Conservation (phyloP, 2,888 invertebrate genomes). For the Rutpela maculata region DNA sequence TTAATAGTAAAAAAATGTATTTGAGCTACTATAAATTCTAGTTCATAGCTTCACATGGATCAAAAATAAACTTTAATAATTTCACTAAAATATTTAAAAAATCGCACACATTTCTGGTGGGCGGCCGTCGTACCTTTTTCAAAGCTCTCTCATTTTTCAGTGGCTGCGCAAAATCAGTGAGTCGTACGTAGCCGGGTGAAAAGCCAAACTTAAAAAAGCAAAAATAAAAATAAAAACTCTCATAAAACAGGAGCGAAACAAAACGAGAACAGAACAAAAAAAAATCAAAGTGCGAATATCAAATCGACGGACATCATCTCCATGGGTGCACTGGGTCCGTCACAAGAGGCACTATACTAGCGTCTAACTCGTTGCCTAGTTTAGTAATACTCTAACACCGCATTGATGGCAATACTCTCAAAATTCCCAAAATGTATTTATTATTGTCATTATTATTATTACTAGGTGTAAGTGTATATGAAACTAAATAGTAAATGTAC, state of each 20-base stretch:
- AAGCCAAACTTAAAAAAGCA: slow-evolving; percentile 37
- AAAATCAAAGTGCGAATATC: slow-evolving; percentile 45
- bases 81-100: too few species aligned
- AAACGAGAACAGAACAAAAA: slow-evolving; percentile 35
- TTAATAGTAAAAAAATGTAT: too few species aligned
- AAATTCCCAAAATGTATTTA: slow-evolving; percentile 77
- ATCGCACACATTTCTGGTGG: too few species aligned
- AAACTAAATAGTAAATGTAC: too few species aligned
- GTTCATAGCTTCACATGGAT: too few species aligned
- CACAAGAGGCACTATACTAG: slow-evolving; percentile 66
- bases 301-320: slow-evolving; percentile 59
- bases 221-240: slow-evolving; percentile 49
- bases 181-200: neutral
- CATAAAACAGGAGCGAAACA: slow-evolving; percentile 37
- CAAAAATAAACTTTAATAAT: too few species aligned
- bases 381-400: slow-evolving; percentile 74
- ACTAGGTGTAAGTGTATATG: too few species aligned
- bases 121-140: neutral
- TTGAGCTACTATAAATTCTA: too few species aligned
- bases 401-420: slow-evolving; percentile 70
- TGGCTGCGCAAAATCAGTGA: slow-evolving; percentile 24
- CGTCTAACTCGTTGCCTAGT: slow-evolving; percentile 73
- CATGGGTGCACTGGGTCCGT: slow-evolving; percentile 63
- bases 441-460: too few species aligned
- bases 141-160: neutral